phyloP scores from a whole-genome alignment of 1,140 invertebrate genomes.

The Diuraphis noxia region DNA sequence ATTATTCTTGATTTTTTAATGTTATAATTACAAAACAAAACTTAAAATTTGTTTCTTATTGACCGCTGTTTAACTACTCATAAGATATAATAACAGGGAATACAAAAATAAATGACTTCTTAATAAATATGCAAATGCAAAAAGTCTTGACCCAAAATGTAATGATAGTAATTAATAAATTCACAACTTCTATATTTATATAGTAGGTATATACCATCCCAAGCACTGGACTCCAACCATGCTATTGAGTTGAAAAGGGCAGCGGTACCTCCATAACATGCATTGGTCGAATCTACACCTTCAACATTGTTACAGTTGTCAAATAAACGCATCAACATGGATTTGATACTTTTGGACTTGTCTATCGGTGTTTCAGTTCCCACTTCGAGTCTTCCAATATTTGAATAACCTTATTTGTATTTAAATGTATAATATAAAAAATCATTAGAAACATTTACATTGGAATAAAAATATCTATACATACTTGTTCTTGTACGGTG shows the following conservation, averaged over 20 bases:
- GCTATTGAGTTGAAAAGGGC: slow-evolving; percentile 93
- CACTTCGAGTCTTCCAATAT: slow-evolving; percentile 91
- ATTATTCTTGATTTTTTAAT: background rate
- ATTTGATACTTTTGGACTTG: slow-evolving; percentile 98
- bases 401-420: slow-evolving; percentile 63
- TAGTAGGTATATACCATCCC: slow-evolving; percentile 73
- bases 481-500: slow-evolving; percentile 67
- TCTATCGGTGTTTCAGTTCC: slow-evolving; percentile 98
- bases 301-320: slow-evolving; percentile 85
- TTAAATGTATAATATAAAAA: background rate
- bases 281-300: slow-evolving; percentile 96
- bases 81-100: background rate
- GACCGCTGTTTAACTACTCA: background rate
- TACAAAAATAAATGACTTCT: background rate
- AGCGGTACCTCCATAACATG: slow-evolving; percentile 97
- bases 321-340: slow-evolving; percentile 96
- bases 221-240: slow-evolving; percentile 94
- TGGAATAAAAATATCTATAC: background rate
- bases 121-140: background rate
- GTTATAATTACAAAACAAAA: background rate
- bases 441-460: background rate
- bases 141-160: background rate
- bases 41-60: background rate
- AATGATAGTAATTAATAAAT: background rate
- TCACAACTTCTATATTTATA: too few relatives aligned